phyloP scores from a whole-genome alignment of 2,113 vertebrate genomes.

The Arenaria interpres region DNA sequence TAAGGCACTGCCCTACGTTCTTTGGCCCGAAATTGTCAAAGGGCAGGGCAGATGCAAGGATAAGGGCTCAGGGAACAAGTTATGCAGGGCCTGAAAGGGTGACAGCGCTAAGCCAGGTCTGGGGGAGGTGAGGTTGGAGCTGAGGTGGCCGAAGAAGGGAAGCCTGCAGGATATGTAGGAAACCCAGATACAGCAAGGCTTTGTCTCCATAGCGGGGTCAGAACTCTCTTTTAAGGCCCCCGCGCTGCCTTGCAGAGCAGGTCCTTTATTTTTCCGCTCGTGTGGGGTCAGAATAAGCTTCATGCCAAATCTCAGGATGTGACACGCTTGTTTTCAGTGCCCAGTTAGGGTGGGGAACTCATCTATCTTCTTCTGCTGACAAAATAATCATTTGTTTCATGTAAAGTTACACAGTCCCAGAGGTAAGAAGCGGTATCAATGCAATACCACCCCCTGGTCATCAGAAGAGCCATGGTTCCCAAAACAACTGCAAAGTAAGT shows the following conservation, averaged over 20 bases:
- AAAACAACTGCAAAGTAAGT: not conserved
- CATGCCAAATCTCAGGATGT: not conserved
- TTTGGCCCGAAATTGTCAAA: slow-evolving; percentile 1
- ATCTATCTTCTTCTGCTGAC: not conserved
- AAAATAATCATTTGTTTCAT: not conserved
- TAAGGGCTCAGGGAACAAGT: not conserved
- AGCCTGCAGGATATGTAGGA: not conserved
- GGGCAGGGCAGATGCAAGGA: not conserved
- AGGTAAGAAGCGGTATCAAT: not conserved
- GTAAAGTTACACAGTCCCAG: not conserved
- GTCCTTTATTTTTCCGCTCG: not conserved
- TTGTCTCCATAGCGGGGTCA: not conserved
- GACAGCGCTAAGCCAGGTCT: not conserved
- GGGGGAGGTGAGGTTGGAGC: not conserved
- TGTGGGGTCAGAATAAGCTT: not conserved
- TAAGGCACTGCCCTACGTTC: not conserved
- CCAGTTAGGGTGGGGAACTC: not conserved
- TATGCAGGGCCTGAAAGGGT: not conserved
- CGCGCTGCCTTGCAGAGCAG: not conserved
- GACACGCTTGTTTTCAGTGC: not conserved
- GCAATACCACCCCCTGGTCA: not conserved
- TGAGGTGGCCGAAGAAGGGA: not conserved
- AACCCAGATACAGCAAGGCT: not conserved
- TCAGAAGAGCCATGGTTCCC: not conserved
- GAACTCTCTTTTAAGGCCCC: not conserved